Conservation (phyloP, 2,888 invertebrate species). For the Abrostola triplasia region DNA sequence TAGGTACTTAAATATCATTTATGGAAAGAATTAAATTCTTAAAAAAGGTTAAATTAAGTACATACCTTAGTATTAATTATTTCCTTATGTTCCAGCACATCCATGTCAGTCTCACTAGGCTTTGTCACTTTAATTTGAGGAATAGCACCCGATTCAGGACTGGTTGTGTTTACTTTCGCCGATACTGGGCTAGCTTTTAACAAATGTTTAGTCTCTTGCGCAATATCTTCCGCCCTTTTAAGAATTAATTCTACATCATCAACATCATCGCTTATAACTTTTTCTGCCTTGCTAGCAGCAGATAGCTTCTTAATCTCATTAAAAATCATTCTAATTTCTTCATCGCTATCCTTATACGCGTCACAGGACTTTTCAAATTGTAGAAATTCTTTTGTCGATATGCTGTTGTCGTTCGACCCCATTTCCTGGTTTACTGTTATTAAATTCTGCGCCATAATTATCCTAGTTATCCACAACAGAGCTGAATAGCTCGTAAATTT, state of each 20-base stretch:
- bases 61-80: conserved; percentile 66
- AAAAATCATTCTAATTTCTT: conserved; percentile 91
- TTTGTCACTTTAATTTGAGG: conserved; percentile 82
- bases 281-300: conserved; percentile 65
- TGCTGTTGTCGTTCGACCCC: conserved; percentile 78
- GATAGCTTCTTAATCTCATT: conserved; percentile 90
- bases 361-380: conserved; percentile 81
- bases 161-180: conserved; percentile 47
- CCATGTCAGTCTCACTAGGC: conserved; percentile 64
- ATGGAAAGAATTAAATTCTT: too few species aligned
- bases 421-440: conserved; percentile 60
- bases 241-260: conserved; percentile 83
- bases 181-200: conserved; percentile 74
- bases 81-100: conserved; percentile 53
- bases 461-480: conserved; percentile 1
- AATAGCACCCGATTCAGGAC: conserved; percentile 61
- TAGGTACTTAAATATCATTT: too few species aligned
- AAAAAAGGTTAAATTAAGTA: conserved; percentile 26
- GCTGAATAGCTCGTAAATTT: not conserved
- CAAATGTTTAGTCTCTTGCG: conserved; percentile 77
- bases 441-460: conserved; percentile 68
- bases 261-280: conserved; percentile 70
- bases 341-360: conserved; percentile 82
- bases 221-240: conserved; percentile 81
- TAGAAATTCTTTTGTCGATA: conserved; percentile 81